Conservation (phyloP, 2,888 invertebrate species). For the Dioctria rufipes region DNA sequence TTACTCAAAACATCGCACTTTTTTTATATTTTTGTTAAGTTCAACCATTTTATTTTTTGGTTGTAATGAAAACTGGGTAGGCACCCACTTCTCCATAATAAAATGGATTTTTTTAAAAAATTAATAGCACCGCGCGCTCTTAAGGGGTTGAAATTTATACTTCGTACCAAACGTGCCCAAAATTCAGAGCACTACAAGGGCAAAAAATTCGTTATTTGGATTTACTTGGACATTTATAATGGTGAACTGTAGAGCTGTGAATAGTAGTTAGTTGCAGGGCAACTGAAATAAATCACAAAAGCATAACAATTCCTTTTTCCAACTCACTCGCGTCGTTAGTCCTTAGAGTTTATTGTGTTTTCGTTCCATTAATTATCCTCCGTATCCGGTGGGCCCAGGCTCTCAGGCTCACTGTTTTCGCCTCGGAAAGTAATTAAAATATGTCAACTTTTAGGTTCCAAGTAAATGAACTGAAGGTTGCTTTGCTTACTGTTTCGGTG, state of each 20-base stretch:
- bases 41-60: too few species aligned
- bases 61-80: too few species aligned
- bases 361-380: constrained; percentile 8
- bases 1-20: too few species aligned
- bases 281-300: not conserved
- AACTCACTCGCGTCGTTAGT: not conserved
- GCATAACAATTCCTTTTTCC: not conserved
- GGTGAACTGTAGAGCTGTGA: too few species aligned
- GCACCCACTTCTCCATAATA: not conserved
- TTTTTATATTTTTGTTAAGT: too few species aligned
- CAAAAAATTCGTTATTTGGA: too few species aligned
- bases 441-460: constrained; percentile 32
- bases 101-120: not conserved
- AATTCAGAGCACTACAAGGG: too few species aligned
- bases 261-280: not conserved
- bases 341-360: not conserved
- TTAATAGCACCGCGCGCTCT: not conserved
- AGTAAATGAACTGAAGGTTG: constrained; percentile 31
- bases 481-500: constrained; percentile 5
- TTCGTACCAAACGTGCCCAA: too few species aligned
- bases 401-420: not conserved
- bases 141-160: not conserved
- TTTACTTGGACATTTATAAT: too few species aligned
- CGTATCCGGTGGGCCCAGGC: not conserved
- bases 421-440: constrained; percentile 37